Percentiles rank a stretch among this genome's conserved stretches.
These are phyloP conservation scores for Drosophila histrio DNA, from an alignment of 2,888 invertebrate species.

Conservation along the genomic window DNA sequence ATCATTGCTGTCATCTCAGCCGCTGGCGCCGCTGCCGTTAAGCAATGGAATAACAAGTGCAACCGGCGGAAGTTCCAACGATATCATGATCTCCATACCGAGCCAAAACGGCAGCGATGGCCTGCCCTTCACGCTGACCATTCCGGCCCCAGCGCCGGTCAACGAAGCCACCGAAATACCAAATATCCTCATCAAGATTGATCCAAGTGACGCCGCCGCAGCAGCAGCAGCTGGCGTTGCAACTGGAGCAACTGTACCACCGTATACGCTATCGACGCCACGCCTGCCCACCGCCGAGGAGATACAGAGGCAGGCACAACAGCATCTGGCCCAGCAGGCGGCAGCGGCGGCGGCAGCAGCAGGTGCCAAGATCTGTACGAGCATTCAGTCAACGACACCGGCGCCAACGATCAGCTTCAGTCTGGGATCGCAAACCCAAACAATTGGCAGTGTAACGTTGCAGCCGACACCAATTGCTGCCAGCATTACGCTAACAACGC, in stretches of 20 bases:
- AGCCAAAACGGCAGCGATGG: conserved; percentile 82
- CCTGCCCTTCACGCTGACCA: conserved; percentile 83
- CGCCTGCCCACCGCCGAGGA: conserved; percentile 83
- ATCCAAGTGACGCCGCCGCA: conserved; percentile 77
- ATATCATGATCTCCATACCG: conserved; percentile 84
- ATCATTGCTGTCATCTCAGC: conserved; percentile 25
- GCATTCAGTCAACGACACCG: conserved; percentile 28
- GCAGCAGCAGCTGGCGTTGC: conserved; percentile 45
- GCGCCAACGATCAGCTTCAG: conserved; percentile 71
- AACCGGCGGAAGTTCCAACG: conserved; percentile 46
- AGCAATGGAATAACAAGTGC: conserved; percentile 19
- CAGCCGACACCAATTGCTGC: conserved; percentile 55
- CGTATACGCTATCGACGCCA: conserved; percentile 84
- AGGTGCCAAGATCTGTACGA: conserved; percentile 26
- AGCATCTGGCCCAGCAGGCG: conserved; percentile 79
- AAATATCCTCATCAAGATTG: conserved; percentile 84
- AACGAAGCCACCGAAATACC: conserved; percentile 76
- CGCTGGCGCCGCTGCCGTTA: conserved; percentile 17
- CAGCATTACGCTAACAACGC: conserved; percentile 45
- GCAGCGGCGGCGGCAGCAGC: conserved; percentile 71
- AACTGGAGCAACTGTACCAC: conserved; percentile 71
- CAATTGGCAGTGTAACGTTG: conserved; percentile 59
- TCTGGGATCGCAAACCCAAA: conserved; percentile 48
- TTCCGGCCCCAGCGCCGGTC: conserved; percentile 77
- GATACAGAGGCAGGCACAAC: conserved; percentile 81